Evolutionary conservation across 1,140 invertebrate species (phyloP).

Genomic region (Macrotrachela quadricornifera): DNA sequence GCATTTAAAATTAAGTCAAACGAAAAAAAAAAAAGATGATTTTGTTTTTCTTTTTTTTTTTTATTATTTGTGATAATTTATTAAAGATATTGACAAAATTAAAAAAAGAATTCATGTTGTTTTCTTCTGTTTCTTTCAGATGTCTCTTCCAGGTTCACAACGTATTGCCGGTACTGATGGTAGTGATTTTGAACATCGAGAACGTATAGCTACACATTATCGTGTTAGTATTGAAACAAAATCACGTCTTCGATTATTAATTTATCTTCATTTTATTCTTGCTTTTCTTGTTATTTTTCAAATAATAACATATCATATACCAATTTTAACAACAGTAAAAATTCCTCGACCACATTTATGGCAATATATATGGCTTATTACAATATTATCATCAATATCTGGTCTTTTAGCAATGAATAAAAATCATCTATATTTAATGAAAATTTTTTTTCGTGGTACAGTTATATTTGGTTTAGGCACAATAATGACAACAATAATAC

Average conservation of each 20-base stretch:
- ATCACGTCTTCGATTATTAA: constrained; percentile 66
- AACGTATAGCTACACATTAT: constrained; percentile 71
- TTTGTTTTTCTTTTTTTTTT: too few species aligned
- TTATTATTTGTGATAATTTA: too few species aligned
- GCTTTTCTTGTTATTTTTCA: constrained; percentile 73
- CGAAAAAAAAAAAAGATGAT: too few species aligned
- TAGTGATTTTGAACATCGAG: constrained; percentile 65
- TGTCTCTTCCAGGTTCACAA: too few species aligned
- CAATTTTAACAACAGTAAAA: constrained; percentile 44
- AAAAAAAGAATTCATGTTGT: too few species aligned
- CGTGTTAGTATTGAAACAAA: constrained; percentile 67
- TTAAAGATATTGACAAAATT: too few species aligned
- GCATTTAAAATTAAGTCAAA: too few species aligned
- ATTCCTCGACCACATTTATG: constrained; percentile 70
- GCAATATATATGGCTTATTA: constrained; percentile 80
- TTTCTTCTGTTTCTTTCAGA: too few species aligned
- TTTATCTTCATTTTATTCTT: constrained; percentile 70
- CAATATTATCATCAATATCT: constrained; percentile 58
- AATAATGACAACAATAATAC: constrained; percentile 51
- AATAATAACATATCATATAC: constrained; percentile 32
- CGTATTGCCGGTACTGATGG: constrained; percentile 51
- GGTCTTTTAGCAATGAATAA: constrained; percentile 58
- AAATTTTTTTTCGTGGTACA: constrained; percentile 59
- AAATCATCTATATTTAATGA: constrained; percentile 53
- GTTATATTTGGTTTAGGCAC: constrained; percentile 54